These are phyloP conservation scores for Peromyscus leucopus DNA, from an alignment of 2,113 vertebrate genomes.

Conservation along the genomic window DNA sequence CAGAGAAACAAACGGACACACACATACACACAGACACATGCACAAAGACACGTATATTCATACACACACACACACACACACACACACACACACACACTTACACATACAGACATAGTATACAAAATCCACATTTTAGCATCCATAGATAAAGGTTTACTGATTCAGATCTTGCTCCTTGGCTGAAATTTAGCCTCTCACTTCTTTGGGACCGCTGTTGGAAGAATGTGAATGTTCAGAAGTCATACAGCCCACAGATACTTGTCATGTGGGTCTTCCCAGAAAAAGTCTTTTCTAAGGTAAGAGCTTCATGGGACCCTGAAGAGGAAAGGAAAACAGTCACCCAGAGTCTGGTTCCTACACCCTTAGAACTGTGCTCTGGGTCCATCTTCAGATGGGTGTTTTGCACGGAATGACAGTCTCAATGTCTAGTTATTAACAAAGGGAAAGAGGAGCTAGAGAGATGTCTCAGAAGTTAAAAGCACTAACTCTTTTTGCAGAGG, in stretches of 20 bases:
- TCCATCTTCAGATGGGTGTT: background rate
- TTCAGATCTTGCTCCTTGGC: background rate
- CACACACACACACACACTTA: background rate
- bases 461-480: background rate
- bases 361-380: background rate
- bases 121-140: background rate
- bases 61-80: background rate
- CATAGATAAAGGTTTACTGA: background rate
- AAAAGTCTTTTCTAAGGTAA: background rate
- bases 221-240: background rate
- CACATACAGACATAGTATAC: background rate
- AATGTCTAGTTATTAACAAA: conserved; percentile 23
- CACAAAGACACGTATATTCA: background rate
- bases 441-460: background rate
- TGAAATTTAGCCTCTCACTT: background rate
- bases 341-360: background rate
- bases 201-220: background rate
- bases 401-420: background rate
- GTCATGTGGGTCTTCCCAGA: background rate
- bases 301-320: background rate
- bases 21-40: background rate
- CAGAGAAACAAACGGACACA: too few species aligned
- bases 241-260: background rate
- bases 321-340: background rate
- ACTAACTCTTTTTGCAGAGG: background rate